Percentiles rank a stretch among this genome's conserved stretches.
Evolutionary conservation across 1,140 invertebrate genomes (phyloP).

Genomic region (Palaemon carinicauda): DNA sequence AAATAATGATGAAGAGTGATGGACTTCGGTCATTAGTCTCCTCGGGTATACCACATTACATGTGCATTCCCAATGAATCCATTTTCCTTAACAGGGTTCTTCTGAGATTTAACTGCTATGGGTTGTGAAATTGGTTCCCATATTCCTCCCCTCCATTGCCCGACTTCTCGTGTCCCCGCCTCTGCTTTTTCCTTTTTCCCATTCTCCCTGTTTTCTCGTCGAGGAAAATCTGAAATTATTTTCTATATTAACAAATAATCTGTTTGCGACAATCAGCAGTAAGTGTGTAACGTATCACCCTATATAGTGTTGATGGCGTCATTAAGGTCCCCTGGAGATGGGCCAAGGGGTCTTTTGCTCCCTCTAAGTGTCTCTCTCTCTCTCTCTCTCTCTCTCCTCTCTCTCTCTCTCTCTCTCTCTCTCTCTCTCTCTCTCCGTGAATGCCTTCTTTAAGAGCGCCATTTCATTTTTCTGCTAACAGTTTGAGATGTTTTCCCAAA

Average conservation of each 20-base stretch:
- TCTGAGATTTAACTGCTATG: too few species aligned
- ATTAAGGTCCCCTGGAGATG: not conserved
- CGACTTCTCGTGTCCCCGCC: not conserved
- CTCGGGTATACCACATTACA: too few species aligned
- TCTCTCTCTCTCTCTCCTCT: not conserved
- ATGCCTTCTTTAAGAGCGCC: too few species aligned
- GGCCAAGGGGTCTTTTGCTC: not conserved
- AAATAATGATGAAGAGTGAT: too few species aligned
- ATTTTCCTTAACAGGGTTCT: too few species aligned
- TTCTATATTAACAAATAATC: not conserved
- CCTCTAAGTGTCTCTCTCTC: not conserved
- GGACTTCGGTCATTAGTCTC: too few species aligned
- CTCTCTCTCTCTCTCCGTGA: not conserved
- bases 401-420: not conserved
- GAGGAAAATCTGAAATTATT: not conserved
- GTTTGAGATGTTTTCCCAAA: too few species aligned
- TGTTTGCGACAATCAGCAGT: not conserved
- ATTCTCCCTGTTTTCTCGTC: not conserved
- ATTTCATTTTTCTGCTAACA: too few species aligned
- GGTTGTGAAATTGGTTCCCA: not conserved
- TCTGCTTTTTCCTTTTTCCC: not conserved
- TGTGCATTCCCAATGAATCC: too few species aligned
- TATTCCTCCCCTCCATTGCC: not conserved
- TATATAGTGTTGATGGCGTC: not conserved
- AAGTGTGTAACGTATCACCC: constrained; percentile 6